phyloP scores from a whole-genome alignment of 2,113 vertebrate genomes.

The Struthidea cinerea region DNA sequence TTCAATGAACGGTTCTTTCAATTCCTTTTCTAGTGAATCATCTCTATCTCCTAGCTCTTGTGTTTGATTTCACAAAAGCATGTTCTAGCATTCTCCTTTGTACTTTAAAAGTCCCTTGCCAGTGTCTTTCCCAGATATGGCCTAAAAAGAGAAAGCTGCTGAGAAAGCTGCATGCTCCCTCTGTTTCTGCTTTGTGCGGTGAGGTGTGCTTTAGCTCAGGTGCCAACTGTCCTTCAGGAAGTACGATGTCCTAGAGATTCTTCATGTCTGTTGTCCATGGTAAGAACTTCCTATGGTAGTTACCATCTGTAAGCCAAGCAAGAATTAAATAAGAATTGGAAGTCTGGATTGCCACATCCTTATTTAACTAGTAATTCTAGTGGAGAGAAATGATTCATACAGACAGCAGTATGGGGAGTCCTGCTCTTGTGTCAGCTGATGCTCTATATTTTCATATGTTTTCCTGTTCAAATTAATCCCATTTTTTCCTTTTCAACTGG shows the following conservation, averaged over 20 bases:
- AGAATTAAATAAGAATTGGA: neutral
- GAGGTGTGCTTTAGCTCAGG: neutral
- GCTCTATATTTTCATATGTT: neutral
- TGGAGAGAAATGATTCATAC: neutral
- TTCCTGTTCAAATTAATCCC: neutral
- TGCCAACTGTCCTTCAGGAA: neutral
- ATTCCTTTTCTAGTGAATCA: neutral
- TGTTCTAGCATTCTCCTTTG: neutral
- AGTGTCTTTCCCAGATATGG: neutral
- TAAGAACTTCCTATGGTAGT: neutral
- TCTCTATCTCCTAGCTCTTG: neutral
- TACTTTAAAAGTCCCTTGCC: neutral
- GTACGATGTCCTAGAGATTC: neutral
- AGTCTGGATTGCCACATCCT: neutral
- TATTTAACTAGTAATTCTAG: neutral
- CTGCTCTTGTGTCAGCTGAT: neutral
- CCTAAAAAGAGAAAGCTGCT: neutral
- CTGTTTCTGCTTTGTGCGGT: neutral
- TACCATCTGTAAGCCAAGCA: neutral
- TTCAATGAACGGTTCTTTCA: neutral
- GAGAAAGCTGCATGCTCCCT: neutral
- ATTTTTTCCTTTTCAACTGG: neutral
- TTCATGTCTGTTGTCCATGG: rapidly evolving
- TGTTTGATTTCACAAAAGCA: neutral
- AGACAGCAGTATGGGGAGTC: neutral